Conservation (phyloP, 2,797 vertebrate genomes). For the Momotus momota region DNA sequence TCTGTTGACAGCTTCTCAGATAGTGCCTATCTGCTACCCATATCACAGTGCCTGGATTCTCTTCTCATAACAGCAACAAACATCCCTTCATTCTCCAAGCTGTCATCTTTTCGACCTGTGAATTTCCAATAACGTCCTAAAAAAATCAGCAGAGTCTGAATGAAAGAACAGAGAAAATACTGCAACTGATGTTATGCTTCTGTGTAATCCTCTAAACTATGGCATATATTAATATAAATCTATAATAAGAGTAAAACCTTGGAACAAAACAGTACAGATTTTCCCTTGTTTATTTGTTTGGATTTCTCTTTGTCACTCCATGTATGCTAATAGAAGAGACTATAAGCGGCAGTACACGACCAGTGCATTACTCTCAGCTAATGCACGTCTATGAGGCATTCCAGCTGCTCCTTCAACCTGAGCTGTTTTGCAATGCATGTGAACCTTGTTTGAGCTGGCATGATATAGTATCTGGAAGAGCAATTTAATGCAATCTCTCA, state of each 20-base stretch:
- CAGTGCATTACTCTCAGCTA: slow-evolving; percentile 48
- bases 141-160: background rate
- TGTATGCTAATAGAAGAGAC: slow-evolving; percentile 31
- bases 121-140: slow-evolving; percentile 14
- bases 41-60: background rate
- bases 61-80: slow-evolving; percentile 11
- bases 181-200: background rate
- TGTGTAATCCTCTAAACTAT: background rate
- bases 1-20: slow-evolving; percentile 54
- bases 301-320: slow-evolving; percentile 36
- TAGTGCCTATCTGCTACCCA: slow-evolving; percentile 39
- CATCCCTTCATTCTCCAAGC: slow-evolving; percentile 29
- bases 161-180: slow-evolving; percentile 7
- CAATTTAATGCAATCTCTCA: slow-evolving; percentile 79
- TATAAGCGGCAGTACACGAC: slow-evolving; percentile 31
- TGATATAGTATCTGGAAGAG: slow-evolving; percentile 61
- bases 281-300: slow-evolving; percentile 49
- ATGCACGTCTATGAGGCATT: slow-evolving; percentile 60
- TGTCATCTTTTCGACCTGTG: slow-evolving; percentile 2
- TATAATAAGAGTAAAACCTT: background rate
- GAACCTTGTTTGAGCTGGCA: slow-evolving; percentile 63
- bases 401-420: slow-evolving; percentile 61
- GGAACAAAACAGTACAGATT: slow-evolving; percentile 17
- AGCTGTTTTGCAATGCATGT: slow-evolving; percentile 45
- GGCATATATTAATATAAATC: slow-evolving; percentile 10